Evolutionary conservation across 2,888 invertebrate species (phyloP), one percentile per base, ranked within the genome.

Genomic region (Coelinius sp.): DNA sequence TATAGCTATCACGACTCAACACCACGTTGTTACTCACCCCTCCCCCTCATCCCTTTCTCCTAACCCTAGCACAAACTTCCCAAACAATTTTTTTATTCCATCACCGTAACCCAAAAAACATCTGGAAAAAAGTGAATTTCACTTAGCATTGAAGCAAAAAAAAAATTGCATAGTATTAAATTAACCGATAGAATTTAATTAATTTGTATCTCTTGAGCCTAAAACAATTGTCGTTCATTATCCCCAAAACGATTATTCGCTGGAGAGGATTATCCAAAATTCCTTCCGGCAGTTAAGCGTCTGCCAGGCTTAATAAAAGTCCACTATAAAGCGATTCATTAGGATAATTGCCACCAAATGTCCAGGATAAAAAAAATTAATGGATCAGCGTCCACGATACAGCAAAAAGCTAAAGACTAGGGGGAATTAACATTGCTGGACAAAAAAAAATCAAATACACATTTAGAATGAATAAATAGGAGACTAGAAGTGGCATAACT

Each of bases 201-300:
- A 49, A 49, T 20, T 20, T 5, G 4, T 1, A 20, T 49, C 5
- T 49, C 46, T 10, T 2, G 46, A 49, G 20, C 44, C n/a, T 17
- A 8, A 2, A 14, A 49, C 8, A 49, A 49, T 49, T 17, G 20
- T 49, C 46, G 46, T 49, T 49, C 17, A 49, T 49, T 49, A 49
- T 10, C 46, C 17, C 17, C 46, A 41, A 41, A 17, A 49, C 46
- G 17, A 53, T 53, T 53, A 53, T 12, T 53, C 24, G 6, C 12
- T 59, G 10, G 7, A 24, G 56, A n/a, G 27, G 59, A 35, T 59
- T 59, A 59, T 35, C 59, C 31, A 35, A 25, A 59, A 56, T 56
- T 56, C 59, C 35, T 35, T 35, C 59, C 25, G 25, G 53, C 53
- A 53, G 53, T 53, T 53, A 25, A 10, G 35, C 14, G 7, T 20